Percentiles rank a stretch among this genome's conserved stretches.
Evolutionary conservation across 2,797 vertebrate species (phyloP).

Genomic region (Furcifer pardalis): DNA sequence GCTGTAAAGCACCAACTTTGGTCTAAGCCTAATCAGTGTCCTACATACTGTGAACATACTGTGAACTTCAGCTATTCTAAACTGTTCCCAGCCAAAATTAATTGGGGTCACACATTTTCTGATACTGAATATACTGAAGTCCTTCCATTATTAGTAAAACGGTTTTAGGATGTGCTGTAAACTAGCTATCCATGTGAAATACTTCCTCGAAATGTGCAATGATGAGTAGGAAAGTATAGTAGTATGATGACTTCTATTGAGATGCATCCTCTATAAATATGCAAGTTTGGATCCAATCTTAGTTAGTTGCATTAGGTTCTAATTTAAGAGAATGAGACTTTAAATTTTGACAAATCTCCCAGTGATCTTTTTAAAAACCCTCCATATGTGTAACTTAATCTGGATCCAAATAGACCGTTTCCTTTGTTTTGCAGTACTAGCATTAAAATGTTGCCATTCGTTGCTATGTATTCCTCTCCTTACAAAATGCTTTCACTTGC

Average conservation of each 20-base stretch:
- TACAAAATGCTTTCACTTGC: not conserved
- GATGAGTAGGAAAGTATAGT: too few species aligned
- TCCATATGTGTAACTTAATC: not conserved
- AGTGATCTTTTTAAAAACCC: not conserved
- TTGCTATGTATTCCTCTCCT: not conserved
- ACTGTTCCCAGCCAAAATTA: constrained; percentile 19
- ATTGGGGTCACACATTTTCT: not conserved
- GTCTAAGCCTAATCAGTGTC: not conserved
- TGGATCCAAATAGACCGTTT: not conserved
- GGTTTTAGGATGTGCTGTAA: not conserved
- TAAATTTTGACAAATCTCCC: not conserved
- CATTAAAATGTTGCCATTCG: not conserved
- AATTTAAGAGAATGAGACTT: not conserved
- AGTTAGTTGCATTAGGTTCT: not conserved
- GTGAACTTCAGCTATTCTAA: not conserved
- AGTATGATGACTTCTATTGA: not conserved
- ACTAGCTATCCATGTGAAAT: constrained; percentile 3
- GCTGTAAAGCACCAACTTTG: not conserved
- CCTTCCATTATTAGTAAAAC: not conserved
- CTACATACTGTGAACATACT: not conserved
- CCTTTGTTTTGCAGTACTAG: not conserved
- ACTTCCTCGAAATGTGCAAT: not conserved
- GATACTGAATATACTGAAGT: not conserved
- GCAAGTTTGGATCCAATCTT: not conserved
- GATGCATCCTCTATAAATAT: not conserved